phyloP scores from a whole-genome alignment of 1,140 invertebrate species.

The Thaumatotibia leucotreta region DNA sequence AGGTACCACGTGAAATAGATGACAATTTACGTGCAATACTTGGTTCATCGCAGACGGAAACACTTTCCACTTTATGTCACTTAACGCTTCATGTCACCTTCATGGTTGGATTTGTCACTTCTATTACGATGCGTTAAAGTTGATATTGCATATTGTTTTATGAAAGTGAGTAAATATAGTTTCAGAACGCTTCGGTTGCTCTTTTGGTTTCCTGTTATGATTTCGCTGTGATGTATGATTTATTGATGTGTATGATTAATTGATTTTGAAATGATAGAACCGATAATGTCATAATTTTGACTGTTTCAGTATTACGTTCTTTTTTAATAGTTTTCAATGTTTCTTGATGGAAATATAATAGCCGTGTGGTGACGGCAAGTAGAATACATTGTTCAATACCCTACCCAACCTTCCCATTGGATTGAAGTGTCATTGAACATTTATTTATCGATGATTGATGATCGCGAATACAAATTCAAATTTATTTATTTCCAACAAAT shows the following conservation, averaged over 20 bases:
- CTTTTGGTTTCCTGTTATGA: constrained; percentile 4
- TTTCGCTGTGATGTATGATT: not conserved
- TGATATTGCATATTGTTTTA: not conserved
- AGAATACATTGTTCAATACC: too few relatives aligned
- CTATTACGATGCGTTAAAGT: not conserved
- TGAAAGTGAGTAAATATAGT: not conserved
- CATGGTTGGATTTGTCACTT: not conserved
- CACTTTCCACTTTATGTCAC: constrained; percentile 46
- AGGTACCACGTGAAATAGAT: constrained; percentile 16
- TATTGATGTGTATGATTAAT: too few relatives aligned
- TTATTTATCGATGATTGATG: too few relatives aligned
- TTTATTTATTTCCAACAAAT: too few relatives aligned
- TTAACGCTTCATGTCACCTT: constrained; percentile 19
- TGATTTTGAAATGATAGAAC: not conserved
- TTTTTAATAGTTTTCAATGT: too few relatives aligned
- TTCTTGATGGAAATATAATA: too few relatives aligned
- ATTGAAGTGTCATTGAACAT: too few relatives aligned
- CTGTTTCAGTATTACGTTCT: too few relatives aligned
- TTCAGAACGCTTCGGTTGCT: not conserved
- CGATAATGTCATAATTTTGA: too few relatives aligned
- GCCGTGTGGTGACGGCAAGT: too few relatives aligned
- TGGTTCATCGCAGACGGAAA: constrained; percentile 32
- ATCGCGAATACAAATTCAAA: too few relatives aligned
- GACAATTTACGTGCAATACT: constrained; percentile 29
- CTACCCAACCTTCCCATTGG: too few relatives aligned